Conservation (phyloP, 2,888 invertebrate species). For the Argyra leucocephala region DNA sequence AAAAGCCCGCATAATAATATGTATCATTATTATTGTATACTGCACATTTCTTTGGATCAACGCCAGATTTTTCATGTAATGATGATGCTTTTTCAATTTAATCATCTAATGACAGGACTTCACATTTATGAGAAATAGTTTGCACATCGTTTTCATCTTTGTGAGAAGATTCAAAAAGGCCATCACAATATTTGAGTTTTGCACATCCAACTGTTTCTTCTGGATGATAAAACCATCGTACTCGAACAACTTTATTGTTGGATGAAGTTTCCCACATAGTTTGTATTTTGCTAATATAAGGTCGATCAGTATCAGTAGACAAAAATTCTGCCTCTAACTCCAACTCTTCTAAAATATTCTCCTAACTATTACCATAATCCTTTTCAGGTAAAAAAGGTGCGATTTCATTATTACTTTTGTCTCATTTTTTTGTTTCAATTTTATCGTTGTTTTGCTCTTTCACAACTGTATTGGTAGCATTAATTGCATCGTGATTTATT, state of each 20-base stretch:
- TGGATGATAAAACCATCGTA: constrained; percentile 95
- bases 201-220: constrained; percentile 79
- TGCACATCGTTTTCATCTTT: constrained; percentile 93
- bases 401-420: constrained; percentile 57
- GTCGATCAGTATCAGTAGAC: constrained; percentile 84
- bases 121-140: constrained; percentile 92
- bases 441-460: no score
- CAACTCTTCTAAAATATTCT: constrained; percentile 66
- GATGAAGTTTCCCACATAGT: constrained; percentile 85
- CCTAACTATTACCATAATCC: constrained; percentile 86
- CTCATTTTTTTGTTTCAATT: constrained; percentile 35
- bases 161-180: constrained; percentile 88
- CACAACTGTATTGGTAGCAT: constrained; percentile 26
- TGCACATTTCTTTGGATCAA: constrained; percentile 61
- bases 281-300: constrained; percentile 85
- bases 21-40: constrained; percentile 81
- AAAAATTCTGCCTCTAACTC: constrained; percentile 76
- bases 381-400: constrained; percentile 74
- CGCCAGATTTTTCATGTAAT: no score
- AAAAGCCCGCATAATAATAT: constrained; percentile 86
- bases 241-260: constrained; percentile 81
- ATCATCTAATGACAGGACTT: constrained; percentile 68
- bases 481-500: constrained; percentile 22
- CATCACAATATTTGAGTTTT: constrained; percentile 72
- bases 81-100: constrained; percentile 66